These are phyloP conservation scores for Didymodactylos carnosus DNA, from an alignment of 2,888 invertebrate genomes.

Conservation along the genomic window DNA sequence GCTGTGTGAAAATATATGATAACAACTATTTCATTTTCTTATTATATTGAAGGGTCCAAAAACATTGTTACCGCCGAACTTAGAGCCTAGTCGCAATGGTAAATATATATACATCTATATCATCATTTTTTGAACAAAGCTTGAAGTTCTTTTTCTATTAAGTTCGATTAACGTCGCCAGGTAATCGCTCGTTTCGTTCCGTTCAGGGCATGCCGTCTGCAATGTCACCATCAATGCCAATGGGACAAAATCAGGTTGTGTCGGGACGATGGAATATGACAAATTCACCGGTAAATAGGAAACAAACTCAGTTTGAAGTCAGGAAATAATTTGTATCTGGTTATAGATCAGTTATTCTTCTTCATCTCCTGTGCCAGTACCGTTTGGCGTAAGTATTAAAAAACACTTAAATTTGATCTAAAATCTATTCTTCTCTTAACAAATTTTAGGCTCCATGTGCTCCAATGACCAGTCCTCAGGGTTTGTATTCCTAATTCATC, in stretches of 20 bases:
- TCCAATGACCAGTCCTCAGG: not conserved
- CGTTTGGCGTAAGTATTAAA: not conserved
- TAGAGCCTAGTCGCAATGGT: not conserved
- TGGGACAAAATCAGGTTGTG: not conserved
- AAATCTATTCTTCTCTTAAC: not conserved
- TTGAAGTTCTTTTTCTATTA: not conserved
- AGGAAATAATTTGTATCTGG: not conserved
- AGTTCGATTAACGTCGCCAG: not conserved
- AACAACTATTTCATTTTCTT: not conserved
- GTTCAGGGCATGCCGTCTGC: not conserved
- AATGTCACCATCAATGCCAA: not conserved
- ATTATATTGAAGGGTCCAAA: not conserved
- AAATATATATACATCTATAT: not conserved
- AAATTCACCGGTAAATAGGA: not conserved
- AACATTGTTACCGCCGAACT: not conserved
- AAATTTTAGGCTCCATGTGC: not conserved
- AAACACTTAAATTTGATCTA: not conserved
- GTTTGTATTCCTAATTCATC: too few species aligned
- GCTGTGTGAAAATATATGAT: not conserved
- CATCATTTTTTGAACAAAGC: too few species aligned
- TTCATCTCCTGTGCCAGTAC: not conserved
- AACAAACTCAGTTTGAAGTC: too few species aligned
- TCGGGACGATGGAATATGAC: not conserved
- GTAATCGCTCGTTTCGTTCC: not conserved
- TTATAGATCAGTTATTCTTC: not conserved